Evolutionary conservation across 2,888 invertebrate species (phyloP).

Genomic region (Zygothrica quintamaculata): DNA sequence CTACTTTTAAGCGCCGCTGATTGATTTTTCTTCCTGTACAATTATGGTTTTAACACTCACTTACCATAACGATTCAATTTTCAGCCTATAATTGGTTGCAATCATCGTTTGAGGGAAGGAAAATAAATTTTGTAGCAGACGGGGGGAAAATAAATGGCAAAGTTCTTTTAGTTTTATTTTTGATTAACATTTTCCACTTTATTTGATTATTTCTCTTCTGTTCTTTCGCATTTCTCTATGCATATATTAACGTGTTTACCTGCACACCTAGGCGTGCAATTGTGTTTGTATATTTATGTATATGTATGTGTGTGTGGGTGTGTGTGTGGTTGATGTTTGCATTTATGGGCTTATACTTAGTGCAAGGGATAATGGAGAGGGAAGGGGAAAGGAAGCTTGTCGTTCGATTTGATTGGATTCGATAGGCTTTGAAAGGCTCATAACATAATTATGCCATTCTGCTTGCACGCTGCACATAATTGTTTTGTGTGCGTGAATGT

Average conservation of each 20-base stretch:
- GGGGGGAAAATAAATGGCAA: slow-evolving; percentile 22
- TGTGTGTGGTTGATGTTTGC: slow-evolving; percentile 17
- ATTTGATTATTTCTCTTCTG: slow-evolving; percentile 77
- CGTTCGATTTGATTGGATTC: slow-evolving; percentile 64
- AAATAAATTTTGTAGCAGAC: no score
- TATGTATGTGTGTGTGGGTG: slow-evolving; percentile 11
- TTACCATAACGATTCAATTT: slow-evolving; percentile 28
- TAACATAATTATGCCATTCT: slow-evolving; percentile 73
- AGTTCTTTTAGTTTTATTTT: slow-evolving; percentile 54
- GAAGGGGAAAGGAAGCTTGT: slow-evolving; percentile 2
- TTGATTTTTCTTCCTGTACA: background rate
- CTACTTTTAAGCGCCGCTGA: slow-evolving; percentile 10
- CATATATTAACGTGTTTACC: slow-evolving; percentile 73
- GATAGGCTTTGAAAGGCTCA: slow-evolving; percentile 73
- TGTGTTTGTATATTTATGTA: slow-evolving; percentile 20
- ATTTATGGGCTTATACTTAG: slow-evolving; percentile 18
- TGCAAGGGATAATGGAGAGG: no score
- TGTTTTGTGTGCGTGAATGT: slow-evolving; percentile 29
- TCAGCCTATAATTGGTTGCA: slow-evolving; percentile 13
- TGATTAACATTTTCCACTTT: slow-evolving; percentile 80
- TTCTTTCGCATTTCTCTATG: slow-evolving; percentile 65
- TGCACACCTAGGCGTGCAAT: slow-evolving; percentile 42
- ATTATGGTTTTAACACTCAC: slow-evolving; percentile 13
- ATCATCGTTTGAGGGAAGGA: slow-evolving; percentile 37
- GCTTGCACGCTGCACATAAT: slow-evolving; percentile 58